These are phyloP conservation scores for Agriotes lineatus DNA, from an alignment of 2,888 invertebrate species.

Conservation along the genomic window DNA sequence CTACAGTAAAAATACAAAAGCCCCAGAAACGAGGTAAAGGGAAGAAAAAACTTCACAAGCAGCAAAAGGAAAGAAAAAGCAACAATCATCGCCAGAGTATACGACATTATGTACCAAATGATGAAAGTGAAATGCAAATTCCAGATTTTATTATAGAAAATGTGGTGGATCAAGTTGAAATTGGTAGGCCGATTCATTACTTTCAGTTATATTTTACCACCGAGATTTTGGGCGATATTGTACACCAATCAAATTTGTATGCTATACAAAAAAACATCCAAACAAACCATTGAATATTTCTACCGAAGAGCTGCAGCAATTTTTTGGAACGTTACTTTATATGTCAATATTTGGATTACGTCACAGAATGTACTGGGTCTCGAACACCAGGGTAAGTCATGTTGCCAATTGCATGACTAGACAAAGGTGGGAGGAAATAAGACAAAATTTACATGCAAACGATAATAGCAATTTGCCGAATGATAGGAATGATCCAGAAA, in stretches of 20 bases:
- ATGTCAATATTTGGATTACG: conserved; percentile 32
- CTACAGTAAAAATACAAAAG: no score
- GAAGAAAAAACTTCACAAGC: background rate
- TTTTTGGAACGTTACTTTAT: conserved; percentile 27
- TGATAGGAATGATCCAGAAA: background rate
- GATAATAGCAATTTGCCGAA: conserved; percentile 12
- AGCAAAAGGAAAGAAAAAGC: background rate
- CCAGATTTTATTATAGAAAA: conserved; percentile 11
- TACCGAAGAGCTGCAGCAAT: conserved; percentile 8
- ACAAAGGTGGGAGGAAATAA: conserved; percentile 23
- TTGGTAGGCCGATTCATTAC: conserved; percentile 24
- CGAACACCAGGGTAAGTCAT: conserved; percentile 4
- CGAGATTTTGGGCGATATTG: conserved; percentile 15
- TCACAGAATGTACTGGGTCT: conserved; percentile 14
- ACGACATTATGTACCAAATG: background rate
- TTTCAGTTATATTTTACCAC: conserved; percentile 20
- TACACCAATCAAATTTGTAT: conserved; percentile 27
- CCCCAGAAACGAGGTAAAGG: background rate
- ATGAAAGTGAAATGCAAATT: background rate
- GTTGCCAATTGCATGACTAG: conserved; percentile 19
- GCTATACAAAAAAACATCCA: conserved; percentile 21
- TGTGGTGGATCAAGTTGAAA: background rate
- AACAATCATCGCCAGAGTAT: background rate
- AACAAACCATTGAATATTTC: conserved; percentile 25
- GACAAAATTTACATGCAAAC: conserved; percentile 26